A percentile compares a stretch with the other conserved stretches of the same genome.
phyloP scores from a whole-genome alignment of 2,797 vertebrate species.

The Carcharodon carcharias region DNA sequence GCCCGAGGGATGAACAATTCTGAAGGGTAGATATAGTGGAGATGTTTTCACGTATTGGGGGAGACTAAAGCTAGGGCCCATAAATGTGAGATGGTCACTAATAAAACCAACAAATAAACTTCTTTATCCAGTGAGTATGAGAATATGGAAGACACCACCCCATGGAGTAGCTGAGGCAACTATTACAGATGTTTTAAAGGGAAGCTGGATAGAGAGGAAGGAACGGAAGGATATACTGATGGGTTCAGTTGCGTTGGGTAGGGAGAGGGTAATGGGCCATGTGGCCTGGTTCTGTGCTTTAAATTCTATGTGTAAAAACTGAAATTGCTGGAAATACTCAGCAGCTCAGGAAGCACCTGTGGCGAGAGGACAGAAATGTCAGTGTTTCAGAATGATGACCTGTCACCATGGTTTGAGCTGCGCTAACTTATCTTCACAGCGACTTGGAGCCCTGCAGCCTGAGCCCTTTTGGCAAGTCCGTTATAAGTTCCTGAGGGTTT shows the following conservation, averaged over 20 bases:
- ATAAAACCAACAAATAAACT: too few species aligned
- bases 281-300: too few species aligned
- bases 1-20: too few species aligned
- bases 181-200: not conserved
- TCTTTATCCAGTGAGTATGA: too few species aligned
- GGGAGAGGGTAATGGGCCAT: too few species aligned
- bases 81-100: too few species aligned
- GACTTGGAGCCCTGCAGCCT: not conserved
- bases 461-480: not conserved
- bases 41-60: too few species aligned
- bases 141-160: not conserved
- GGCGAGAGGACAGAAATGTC: too few species aligned
- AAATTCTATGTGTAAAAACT: not conserved
- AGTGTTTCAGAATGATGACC: not conserved
- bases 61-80: too few species aligned
- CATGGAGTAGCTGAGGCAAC: not conserved
- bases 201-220: not conserved
- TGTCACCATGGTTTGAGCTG: not conserved
- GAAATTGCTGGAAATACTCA: not conserved
- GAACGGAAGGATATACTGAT: not conserved
- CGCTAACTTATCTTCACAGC: not conserved
- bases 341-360: too few species aligned
- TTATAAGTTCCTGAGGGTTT: not conserved
- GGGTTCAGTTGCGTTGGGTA: too few species aligned
- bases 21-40: too few species aligned